phyloP scores from a whole-genome alignment of 1,140 invertebrate species.

The Artemia franciscana region DNA sequence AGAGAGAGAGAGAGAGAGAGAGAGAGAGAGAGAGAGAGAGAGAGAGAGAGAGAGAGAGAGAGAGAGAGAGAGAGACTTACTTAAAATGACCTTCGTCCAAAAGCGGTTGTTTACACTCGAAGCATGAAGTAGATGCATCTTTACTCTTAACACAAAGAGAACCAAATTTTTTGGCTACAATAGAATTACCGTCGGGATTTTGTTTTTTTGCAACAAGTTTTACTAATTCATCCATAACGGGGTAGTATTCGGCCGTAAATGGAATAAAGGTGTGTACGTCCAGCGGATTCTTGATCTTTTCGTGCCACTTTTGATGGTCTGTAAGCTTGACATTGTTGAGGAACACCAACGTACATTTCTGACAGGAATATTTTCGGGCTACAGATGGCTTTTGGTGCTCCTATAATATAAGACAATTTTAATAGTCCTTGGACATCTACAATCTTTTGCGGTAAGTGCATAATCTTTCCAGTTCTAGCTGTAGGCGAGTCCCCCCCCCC shows the following conservation, averaged over 20 bases:
- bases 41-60: no score
- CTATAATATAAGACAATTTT: neutral
- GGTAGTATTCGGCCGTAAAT: neutral
- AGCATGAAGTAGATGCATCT: constrained; percentile 21
- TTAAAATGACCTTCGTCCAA: constrained; percentile 37
- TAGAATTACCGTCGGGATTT: neutral
- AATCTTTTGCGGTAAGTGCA: no score
- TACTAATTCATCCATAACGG: neutral
- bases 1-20: no score
- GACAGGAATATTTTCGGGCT: constrained; percentile 2
- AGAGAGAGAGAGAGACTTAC: no score
- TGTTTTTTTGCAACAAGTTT: neutral
- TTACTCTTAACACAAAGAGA: no score
- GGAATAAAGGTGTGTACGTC: neutral
- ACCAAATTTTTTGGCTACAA: neutral
- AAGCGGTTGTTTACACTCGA: constrained; percentile 41
- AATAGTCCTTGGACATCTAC: no score
- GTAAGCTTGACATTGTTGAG: constrained; percentile 8
- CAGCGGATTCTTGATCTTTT: no score
- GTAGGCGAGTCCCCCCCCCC: no score
- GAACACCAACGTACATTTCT: constrained; percentile 5
- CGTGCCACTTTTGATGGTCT: constrained; percentile 10
- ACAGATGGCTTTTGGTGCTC: neutral
- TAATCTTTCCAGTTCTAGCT: no score
- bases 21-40: no score